Conservation (phyloP, 2,888 invertebrate genomes). For the Euzophera pinguis region DNA sequence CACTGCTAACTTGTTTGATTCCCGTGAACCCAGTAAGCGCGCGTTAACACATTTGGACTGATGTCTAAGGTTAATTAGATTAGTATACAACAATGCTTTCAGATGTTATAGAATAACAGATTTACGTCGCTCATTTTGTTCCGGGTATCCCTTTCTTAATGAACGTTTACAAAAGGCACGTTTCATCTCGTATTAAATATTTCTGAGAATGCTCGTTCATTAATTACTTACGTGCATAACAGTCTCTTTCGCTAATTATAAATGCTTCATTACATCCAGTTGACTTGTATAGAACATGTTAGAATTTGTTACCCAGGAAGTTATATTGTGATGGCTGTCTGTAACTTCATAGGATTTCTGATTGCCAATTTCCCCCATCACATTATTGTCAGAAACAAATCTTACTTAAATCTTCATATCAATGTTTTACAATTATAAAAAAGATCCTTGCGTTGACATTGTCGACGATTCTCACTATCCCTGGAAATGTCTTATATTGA, state of each 20-base stretch:
- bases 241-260: too few relatives aligned
- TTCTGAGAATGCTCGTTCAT: background rate
- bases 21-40: constrained; percentile 38
- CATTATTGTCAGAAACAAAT: too few relatives aligned
- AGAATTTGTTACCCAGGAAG: background rate
- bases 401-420: too few relatives aligned
- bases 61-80: constrained; percentile 78
- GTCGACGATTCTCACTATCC: too few relatives aligned
- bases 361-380: too few relatives aligned
- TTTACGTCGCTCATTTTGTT: constrained; percentile 28
- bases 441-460: too few relatives aligned
- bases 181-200: background rate
- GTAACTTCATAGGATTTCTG: too few relatives aligned
- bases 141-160: background rate
- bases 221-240: background rate
- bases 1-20: constrained; percentile 40
- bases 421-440: too few relatives aligned
- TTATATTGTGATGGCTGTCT: too few relatives aligned
- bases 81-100: constrained; percentile 64
- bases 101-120: constrained; percentile 56
- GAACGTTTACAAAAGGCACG: background rate
- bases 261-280: too few relatives aligned
- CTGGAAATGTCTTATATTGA: too few relatives aligned
- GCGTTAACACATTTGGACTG: constrained; percentile 77
- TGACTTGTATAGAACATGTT: background rate